A percentile compares a stretch with the other conserved stretches of the same genome.
phyloP scores from a whole-genome alignment of 2,113 vertebrate species.

The Trinectes maculatus region DNA sequence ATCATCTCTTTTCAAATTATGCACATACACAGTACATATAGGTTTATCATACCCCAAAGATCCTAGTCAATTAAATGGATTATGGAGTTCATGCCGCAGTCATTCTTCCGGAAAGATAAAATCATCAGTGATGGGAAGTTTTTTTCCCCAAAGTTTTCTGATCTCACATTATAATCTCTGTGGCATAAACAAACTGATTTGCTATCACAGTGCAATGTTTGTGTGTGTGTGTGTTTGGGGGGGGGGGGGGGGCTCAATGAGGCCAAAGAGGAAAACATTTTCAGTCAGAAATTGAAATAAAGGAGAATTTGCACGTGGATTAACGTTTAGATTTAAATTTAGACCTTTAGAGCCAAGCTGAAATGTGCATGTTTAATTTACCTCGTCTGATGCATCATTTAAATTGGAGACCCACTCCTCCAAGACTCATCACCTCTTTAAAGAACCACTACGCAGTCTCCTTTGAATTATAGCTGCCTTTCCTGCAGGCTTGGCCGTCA shows the following conservation, averaged over 20 bases:
- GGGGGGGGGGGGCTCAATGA: background rate
- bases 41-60: constrained; percentile 37
- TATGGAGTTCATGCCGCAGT: constrained; percentile 44
- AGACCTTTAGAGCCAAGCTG: no score
- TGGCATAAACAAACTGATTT: constrained; percentile 33
- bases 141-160: constrained; percentile 26
- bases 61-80: constrained; percentile 58
- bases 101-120: constrained; percentile 54
- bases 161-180: constrained; percentile 42
- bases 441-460: constrained; percentile 56
- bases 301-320: no score
- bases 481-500: constrained; percentile 60
- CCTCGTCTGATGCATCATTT: background rate
- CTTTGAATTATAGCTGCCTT: constrained; percentile 68
- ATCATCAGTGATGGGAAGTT: constrained; percentile 41
- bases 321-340: background rate
- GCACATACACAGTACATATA: constrained; percentile 24
- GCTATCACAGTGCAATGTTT: constrained; percentile 20
- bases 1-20: constrained; percentile 26
- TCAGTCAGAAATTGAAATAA: no score
- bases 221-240: no score
- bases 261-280: background rate
- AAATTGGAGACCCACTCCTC: constrained; percentile 22
- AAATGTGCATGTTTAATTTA: background rate
- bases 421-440: constrained; percentile 35